A percentile compares a stretch with the other conserved stretches of the same genome.
These are phyloP conservation scores for Neogale vison DNA, from an alignment of 2,113 vertebrate species.

Conservation along the genomic window DNA sequence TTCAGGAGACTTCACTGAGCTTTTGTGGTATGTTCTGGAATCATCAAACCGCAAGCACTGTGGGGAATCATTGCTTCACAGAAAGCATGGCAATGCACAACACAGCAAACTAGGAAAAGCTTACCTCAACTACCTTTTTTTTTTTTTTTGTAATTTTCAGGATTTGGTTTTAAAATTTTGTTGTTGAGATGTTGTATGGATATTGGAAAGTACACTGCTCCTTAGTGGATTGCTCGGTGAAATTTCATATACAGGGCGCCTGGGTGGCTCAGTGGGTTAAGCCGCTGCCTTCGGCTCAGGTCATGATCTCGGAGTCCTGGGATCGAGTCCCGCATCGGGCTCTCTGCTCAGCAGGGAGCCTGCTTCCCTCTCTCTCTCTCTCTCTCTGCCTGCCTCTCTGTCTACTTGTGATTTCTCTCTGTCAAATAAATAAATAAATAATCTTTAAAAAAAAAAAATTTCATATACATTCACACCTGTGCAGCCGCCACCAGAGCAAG, in stretches of 20 bases:
- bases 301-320: no score
- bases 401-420: no score
- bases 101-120: background rate
- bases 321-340: no score
- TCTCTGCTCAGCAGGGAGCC: no score
- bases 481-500: background rate
- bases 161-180: background rate
- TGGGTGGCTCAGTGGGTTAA: no score
- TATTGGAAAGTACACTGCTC: background rate
- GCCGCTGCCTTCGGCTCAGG: no score
- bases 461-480: no score
- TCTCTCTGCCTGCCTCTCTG: no score
- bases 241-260: rapidly evolving
- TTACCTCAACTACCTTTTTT: background rate
- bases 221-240: background rate
- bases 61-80: background rate
- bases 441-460: no score
- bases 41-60: background rate
- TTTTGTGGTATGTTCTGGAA: background rate
- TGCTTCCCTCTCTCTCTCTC: no score
- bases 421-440: no score
- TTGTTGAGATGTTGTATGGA: background rate
- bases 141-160: background rate
- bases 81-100: background rate
- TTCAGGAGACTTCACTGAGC: background rate